Percentiles rank a stretch among this genome's conserved stretches.
Evolutionary conservation across 2,113 vertebrate genomes (phyloP).

Genomic region (Lampris incognitus): DNA sequence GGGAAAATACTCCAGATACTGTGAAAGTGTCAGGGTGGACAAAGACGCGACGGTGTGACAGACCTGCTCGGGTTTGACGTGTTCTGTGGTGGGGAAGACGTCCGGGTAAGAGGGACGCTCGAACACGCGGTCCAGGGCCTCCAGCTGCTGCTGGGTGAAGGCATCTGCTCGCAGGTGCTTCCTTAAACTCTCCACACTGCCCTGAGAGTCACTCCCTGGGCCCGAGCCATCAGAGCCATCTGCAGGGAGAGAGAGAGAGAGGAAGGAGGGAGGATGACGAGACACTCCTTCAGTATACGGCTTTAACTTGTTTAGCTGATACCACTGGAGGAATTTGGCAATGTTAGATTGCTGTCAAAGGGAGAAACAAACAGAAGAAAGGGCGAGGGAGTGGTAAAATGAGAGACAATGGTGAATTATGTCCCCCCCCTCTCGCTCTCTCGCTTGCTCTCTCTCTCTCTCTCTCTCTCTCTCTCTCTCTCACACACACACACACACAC

Average conservation of each 20-base stretch:
- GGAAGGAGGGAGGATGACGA: conserved; percentile 15
- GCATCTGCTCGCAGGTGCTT: conserved; percentile 98
- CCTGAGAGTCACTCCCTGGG: conserved; percentile 98
- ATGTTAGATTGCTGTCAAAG: conserved; percentile 30
- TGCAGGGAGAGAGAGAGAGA: conserved; percentile 58
- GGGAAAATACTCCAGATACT: not conserved
- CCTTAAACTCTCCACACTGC: conserved; percentile 98
- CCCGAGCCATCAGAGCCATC: conserved; percentile 97
- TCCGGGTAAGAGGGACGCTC: conserved; percentile 97
- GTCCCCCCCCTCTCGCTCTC: conserved; percentile 56
- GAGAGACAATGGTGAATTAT: conserved; percentile 52
- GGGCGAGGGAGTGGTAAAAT: conserved; percentile 46
- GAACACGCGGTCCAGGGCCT: conserved; percentile 97
- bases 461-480: conserved; percentile 42
- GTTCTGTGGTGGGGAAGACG: conserved; percentile 95
- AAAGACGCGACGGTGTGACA: conserved; percentile 34
- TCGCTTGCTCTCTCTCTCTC: conserved; percentile 42
- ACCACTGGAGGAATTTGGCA: conserved; percentile 31
- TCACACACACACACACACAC: conserved; percentile 15
- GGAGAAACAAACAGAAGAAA: conserved; percentile 8
- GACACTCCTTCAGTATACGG: conserved; percentile 41
- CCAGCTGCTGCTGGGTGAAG: conserved; percentile 98
- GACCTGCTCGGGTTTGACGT: conserved; percentile 98
- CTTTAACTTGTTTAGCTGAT: conserved; percentile 19
- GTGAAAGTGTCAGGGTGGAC: not conserved